Conservation (phyloP, 2,113 vertebrate genomes). For the Todiramphus saurophagus region DNA sequence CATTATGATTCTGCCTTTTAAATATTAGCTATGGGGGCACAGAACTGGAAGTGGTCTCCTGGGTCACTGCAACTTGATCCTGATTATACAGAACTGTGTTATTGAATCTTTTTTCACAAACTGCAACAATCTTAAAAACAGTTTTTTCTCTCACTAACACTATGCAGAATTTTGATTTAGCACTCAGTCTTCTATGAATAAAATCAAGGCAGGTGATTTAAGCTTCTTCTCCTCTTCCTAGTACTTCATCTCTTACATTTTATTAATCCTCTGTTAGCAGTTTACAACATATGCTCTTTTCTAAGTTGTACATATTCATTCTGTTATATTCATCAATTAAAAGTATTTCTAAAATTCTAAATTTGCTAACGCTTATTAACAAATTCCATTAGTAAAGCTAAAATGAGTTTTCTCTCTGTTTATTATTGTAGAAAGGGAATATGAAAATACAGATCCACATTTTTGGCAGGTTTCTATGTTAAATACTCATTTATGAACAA, state of each 20-base stretch:
- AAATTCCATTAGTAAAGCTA: neutral
- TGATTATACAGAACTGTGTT: neutral
- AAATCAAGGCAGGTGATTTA: neutral
- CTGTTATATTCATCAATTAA: neutral
- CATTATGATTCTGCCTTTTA: neutral
- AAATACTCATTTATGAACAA: neutral
- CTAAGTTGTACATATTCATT: neutral
- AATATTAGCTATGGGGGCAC: neutral
- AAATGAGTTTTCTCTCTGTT: neutral
- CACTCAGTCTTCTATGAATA: neutral
- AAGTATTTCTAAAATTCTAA: neutral
- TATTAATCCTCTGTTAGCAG: neutral
- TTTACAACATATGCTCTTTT: neutral
- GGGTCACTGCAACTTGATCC: neutral
- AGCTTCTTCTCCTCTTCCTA: neutral
- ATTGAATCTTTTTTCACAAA: neutral
- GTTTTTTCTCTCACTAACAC: neutral
- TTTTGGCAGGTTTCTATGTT: neutral
- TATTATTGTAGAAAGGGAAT: neutral
- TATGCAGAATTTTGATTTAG: neutral
- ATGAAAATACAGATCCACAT: neutral
- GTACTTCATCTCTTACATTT: neutral
- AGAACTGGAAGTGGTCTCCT: neutral
- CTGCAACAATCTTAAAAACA: neutral
- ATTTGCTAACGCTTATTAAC: fast-evolving